Evolutionary conservation across 1,140 invertebrate species (phyloP), one percentile per base, ranked within the genome.

Genomic region (Acromyrmex heyeri): DNA sequence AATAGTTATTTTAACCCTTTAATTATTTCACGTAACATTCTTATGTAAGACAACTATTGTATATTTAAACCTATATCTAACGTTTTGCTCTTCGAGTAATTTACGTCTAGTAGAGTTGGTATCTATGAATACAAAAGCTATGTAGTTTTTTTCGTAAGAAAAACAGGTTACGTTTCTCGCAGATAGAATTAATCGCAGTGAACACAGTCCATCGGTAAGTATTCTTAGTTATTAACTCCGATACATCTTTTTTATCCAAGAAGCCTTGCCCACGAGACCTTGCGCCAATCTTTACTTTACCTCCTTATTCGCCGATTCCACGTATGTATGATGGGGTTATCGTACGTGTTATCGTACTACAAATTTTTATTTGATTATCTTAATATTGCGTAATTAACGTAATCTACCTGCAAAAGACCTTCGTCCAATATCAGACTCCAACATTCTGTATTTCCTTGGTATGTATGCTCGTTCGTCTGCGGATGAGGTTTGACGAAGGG

Each of bases 351-450:
- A 48, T 27, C 48, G 38, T 24, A 30, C 57, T 44, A 44, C 44
- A 27, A 50, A 86, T 70, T 88, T 88, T 88, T 75, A 59, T 61
- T 57, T 48, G 38, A 44, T 34, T 75, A 88, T 88, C 73, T 10
- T 21, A 55, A 64, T 48, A 87, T 76, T 50, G 57, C 8, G 69
- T 44, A 61, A 50, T 82, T 79, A 82, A 30, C 50, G 18, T 50
- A 44, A 44, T 81, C 67, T 94, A 95, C 95, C 94, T 95, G 95
- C 12, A 94, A 86, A 70, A 95, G 87, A 87, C 91, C 92, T 69
- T 95, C 94, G 91, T 95, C 94, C 65, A 94, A 67, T 24, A 94
- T 69, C 34, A 94, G 86, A 87, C 88, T 94, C 94, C 94, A 94
- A 91, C 94, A 95, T 95, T 95, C 94, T 93, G 91, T 73, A 87